Conservation (phyloP, 1,140 invertebrate species). For the Drosophila bipectinata region DNA sequence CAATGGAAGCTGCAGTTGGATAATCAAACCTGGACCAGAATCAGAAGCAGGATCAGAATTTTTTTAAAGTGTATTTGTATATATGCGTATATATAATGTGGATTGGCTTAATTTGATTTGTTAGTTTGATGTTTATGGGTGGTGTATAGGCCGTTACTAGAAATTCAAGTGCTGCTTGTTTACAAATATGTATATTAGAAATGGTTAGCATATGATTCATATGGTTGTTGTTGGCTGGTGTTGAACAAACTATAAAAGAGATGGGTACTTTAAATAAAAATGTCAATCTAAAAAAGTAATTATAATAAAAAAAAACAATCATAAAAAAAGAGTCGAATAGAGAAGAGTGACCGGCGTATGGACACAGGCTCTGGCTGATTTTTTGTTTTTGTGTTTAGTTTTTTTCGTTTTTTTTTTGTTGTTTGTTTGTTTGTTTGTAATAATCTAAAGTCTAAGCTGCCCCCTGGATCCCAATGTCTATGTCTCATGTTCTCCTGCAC, state of each 20-base stretch:
- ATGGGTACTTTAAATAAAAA: conserved; percentile 31
- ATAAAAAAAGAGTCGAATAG: conserved; percentile 44
- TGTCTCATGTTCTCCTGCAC: conserved; percentile 32
- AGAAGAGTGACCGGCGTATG: not conserved
- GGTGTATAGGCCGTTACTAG: conserved; percentile 27
- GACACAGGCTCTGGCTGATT: not conserved
- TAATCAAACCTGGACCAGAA: not conserved
- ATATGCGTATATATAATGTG: conserved; percentile 47
- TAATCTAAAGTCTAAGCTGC: conserved; percentile 49
- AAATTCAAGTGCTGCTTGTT: conserved; percentile 20
- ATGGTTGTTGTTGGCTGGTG: conserved; percentile 10
- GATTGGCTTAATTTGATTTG: conserved; percentile 22
- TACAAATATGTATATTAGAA: conserved; percentile 2
- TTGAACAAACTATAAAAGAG: conserved; percentile 18
- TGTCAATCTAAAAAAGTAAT: conserved; percentile 45
- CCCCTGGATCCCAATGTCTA: conserved; percentile 34
- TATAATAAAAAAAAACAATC: conserved; percentile 43
- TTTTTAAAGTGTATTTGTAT: conserved; percentile 40
- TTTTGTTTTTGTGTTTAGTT: not conserved
- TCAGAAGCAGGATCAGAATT: conserved; percentile 5
- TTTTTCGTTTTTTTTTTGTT: not conserved
- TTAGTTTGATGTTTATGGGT: conserved; percentile 11
- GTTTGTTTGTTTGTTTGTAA: conserved; percentile 7
- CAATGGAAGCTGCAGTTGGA: not conserved
- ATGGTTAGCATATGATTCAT: conserved; percentile 17